Conservation (phyloP, 2,888 invertebrate genomes). For the Chymomyza amoena region DNA sequence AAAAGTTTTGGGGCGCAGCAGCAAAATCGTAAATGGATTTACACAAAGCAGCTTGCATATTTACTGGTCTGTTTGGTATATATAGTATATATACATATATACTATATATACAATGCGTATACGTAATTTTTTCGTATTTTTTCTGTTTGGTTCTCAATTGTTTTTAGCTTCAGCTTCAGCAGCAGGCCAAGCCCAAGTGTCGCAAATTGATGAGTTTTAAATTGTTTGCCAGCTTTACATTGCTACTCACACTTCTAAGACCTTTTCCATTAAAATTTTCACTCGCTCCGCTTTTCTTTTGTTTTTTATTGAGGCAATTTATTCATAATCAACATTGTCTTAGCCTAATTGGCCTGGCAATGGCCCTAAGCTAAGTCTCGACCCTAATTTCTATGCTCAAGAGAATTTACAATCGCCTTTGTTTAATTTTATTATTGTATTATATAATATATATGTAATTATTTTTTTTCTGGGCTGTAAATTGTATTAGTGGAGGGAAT, state of each 20-base stretch:
- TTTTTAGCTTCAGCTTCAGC: conserved; percentile 49
- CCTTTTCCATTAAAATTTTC: neutral
- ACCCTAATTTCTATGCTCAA: neutral
- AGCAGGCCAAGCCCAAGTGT: conserved; percentile 17
- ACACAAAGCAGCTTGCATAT: neutral
- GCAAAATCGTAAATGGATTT: neutral
- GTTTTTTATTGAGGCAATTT: conserved; percentile 39
- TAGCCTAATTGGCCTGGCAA: conserved; percentile 42
- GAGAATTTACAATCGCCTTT: neutral
- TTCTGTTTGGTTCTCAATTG: conserved; percentile 55
- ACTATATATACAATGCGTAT: neutral
- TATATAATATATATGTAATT: neutral
- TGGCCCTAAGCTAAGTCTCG: neutral
- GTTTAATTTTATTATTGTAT: neutral
- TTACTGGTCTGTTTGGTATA: neutral
- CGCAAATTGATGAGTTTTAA: conserved; percentile 67
- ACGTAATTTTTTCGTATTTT: neutral
- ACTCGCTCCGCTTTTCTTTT: neutral
- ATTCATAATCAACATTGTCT: conserved; percentile 46
- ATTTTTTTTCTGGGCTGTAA: neutral
- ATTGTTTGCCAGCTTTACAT: conserved; percentile 40
- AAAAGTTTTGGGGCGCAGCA: neutral
- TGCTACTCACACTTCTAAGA: neutral
- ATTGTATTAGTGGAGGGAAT: neutral
- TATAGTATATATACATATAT: too few species aligned